Percentiles rank a stretch among this genome's conserved stretches.
phyloP scores from a whole-genome alignment of 2,888 invertebrate genomes.

The Notocelia uddmanniana region DNA sequence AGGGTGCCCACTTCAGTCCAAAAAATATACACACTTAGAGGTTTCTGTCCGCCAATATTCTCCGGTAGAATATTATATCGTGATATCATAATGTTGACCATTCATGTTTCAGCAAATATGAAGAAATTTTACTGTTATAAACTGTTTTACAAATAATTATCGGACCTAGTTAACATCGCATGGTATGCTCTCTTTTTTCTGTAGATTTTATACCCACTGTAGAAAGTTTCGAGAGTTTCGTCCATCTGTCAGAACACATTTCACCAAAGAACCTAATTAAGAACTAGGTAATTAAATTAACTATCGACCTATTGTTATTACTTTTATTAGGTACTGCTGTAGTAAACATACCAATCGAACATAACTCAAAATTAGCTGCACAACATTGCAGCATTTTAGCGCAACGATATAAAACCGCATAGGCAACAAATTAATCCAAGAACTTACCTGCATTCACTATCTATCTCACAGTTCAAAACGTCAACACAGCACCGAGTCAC shows the following conservation, averaged over 20 bases:
- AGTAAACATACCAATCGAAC: not conserved
- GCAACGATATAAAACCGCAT: slow-evolving; percentile 17
- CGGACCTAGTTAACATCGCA: not conserved
- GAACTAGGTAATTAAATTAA: not conserved
- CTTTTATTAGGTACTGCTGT: not conserved
- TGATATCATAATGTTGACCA: too few relatives aligned
- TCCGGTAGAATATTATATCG: too few relatives aligned
- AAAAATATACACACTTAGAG: too few relatives aligned
- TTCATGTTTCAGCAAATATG: not conserved
- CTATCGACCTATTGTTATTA: not conserved
- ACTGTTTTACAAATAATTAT: slow-evolving; percentile 3
- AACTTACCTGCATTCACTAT: slow-evolving; percentile 33
- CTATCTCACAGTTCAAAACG: slow-evolving; percentile 51
- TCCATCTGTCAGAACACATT: not conserved
- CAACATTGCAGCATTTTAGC: slow-evolving; percentile 21
- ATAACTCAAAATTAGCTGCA: not conserved
- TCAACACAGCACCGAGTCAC: slow-evolving; percentile 68
- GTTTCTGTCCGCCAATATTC: not conserved
- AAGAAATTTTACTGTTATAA: too few relatives aligned
- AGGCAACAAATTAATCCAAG: not conserved
- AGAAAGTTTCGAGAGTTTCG: not conserved
- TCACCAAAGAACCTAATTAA: not conserved
- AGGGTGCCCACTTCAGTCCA: too few relatives aligned
- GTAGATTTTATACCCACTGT: not conserved
- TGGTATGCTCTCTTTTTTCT: not conserved